Conservation (phyloP, 2,113 vertebrate species). For the Phaethon lepturus region DNA sequence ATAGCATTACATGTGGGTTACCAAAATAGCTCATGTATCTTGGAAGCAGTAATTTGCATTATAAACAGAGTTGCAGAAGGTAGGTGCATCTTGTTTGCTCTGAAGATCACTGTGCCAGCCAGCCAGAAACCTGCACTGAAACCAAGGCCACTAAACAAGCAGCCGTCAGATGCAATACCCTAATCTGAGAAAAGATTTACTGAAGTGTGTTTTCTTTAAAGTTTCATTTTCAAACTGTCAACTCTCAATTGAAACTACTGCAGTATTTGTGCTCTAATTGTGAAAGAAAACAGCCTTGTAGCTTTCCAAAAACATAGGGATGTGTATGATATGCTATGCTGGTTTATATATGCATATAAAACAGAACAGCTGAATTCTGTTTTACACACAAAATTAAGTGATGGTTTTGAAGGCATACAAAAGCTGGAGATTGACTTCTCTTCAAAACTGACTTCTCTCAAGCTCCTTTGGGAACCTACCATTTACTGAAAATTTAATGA, state of each 20-base stretch:
- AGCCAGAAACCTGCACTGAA: not conserved
- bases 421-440: not conserved
- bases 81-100: not conserved
- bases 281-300: not conserved
- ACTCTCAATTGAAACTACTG: not conserved
- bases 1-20: not conserved
- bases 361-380: not conserved
- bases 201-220: not conserved
- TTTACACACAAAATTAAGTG: not conserved
- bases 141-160: not conserved
- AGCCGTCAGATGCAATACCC: rapidly evolving
- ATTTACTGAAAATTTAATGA: slow-evolving; percentile 8
- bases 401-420: not conserved
- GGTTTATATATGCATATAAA: not conserved
- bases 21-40: not conserved
- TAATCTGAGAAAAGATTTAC: not conserved
- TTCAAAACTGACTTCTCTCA: not conserved
- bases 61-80: not conserved
- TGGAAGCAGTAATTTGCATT: not conserved
- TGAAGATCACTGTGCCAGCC: not conserved
- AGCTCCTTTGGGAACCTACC: not conserved
- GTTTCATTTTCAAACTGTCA: not conserved
- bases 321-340: not conserved
- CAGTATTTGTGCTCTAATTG: not conserved
- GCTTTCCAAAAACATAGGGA: not conserved